Conservation (phyloP, 2,113 vertebrate species). For the Microtus richardsoni region DNA sequence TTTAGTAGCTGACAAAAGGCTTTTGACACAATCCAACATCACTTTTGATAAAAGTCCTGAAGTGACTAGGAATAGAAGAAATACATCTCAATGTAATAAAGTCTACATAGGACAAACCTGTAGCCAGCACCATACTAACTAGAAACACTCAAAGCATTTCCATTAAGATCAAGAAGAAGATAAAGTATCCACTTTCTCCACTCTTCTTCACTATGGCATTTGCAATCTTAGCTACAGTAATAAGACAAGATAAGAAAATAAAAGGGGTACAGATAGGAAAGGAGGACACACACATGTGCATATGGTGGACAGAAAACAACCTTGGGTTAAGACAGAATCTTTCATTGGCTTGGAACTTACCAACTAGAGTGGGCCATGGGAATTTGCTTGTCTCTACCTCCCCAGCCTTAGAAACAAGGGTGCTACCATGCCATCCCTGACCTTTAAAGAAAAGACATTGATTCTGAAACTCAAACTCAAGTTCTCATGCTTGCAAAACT, state of each 20-base stretch:
- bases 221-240: neutral
- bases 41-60: neutral
- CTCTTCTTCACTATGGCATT: neutral
- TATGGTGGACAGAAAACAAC: neutral
- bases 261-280: neutral
- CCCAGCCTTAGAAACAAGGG: neutral
- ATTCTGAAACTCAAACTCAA: neutral
- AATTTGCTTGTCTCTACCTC: neutral
- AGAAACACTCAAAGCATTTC: neutral
- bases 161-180: neutral
- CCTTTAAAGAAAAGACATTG: too few species aligned
- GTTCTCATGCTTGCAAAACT: neutral
- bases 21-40: neutral
- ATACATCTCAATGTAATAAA: neutral
- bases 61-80: neutral
- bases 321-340: neutral
- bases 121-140: neutral
- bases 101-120: neutral
- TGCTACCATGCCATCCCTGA: neutral
- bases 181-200: neutral
- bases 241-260: neutral
- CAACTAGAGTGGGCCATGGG: neutral
- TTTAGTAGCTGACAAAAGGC: neutral
- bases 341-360: neutral
- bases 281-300: neutral